Percentiles rank a stretch among this genome's conserved stretches.
phyloP scores from a whole-genome alignment of 2,888 invertebrate species.

The Pristionchus fissidentatus region DNA sequence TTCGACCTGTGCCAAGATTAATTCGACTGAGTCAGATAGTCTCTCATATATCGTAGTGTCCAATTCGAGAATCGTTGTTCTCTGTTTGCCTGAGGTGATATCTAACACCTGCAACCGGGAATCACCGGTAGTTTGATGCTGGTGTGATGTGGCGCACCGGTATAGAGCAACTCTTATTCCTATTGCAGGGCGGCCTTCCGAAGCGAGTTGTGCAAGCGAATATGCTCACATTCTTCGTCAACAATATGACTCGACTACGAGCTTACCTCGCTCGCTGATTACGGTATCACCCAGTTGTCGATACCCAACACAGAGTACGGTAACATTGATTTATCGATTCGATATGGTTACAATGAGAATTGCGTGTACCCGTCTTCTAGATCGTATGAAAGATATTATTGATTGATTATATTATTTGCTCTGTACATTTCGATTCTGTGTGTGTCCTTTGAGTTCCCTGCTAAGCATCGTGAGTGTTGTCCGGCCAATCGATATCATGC shows the following conservation, averaged over 20 bases:
- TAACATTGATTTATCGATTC: slow-evolving; percentile 6
- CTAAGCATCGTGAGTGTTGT: not conserved
- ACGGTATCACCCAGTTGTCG: no score
- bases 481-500: slow-evolving; percentile 17
- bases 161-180: not conserved
- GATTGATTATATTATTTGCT: not conserved
- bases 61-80: no score
- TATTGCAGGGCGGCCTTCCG: slow-evolving; percentile 44
- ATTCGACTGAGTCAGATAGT: no score
- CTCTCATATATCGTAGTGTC: no score
- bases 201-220: slow-evolving; percentile 41
- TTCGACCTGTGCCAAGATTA: no score
- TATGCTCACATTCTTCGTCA: slow-evolving; percentile 48
- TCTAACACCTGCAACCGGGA: no score
- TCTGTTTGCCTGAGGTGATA: no score
- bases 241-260: slow-evolving; percentile 40
- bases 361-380: not conserved
- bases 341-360: slow-evolving; percentile 19
- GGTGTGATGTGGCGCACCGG: not conserved
- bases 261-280: slow-evolving; percentile 6
- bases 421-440: not conserved
- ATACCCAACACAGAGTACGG: no score
- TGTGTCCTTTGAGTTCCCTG: not conserved
- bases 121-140: not conserved
- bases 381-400: slow-evolving; percentile 6